Conservation (phyloP, 2,888 invertebrate genomes). For the Chrysolina haemoptera region DNA sequence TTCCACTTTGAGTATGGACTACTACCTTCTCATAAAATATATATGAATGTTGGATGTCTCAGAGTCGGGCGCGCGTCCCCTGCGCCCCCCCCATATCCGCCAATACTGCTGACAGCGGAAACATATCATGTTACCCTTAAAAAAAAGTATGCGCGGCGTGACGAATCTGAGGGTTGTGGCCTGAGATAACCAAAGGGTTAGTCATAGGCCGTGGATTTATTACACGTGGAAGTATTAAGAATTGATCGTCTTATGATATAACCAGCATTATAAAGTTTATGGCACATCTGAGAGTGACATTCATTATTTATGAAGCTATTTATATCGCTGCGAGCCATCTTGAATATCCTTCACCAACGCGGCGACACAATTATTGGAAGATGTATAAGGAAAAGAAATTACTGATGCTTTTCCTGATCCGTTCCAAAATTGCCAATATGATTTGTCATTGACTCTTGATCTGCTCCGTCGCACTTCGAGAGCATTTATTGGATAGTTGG, state of each 20-base stretch:
- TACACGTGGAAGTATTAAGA: neutral
- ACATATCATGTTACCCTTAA: no score
- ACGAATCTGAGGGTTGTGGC: no score
- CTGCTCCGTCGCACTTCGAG: neutral
- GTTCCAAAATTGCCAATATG: neutral
- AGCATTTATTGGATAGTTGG: neutral
- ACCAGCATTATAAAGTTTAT: neutral
- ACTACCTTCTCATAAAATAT: no score
- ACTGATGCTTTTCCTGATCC: neutral
- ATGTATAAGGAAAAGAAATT: neutral
- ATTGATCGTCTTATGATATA: neutral
- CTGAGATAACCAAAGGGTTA: no score
- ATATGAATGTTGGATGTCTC: no score
- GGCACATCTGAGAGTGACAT: neutral
- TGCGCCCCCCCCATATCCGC: no score
- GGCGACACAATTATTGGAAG: neutral
- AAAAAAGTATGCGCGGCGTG: no score
- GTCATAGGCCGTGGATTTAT: no score
- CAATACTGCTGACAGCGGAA: no score
- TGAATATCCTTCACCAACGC: neutral
- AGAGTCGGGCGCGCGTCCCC: no score
- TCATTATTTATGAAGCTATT: conserved; percentile 7
- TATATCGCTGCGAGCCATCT: neutral
- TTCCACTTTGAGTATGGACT: no score
- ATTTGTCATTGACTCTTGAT: neutral